Evolutionary conservation across 2,888 invertebrate genomes (phyloP).

Genomic region (Aspidiotus destructor): DNA sequence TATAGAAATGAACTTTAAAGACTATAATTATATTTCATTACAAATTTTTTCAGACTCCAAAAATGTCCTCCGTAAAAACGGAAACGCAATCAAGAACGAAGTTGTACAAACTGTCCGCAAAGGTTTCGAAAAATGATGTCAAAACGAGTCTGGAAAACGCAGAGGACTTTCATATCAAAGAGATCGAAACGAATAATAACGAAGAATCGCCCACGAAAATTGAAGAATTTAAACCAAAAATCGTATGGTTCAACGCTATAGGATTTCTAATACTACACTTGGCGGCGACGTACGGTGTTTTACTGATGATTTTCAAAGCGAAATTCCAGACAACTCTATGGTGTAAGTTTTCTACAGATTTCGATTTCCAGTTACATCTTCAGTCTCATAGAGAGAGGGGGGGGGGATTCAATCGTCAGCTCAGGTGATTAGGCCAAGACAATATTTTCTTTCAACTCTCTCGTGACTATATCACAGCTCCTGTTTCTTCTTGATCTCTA

Average conservation of each 20-base stretch:
- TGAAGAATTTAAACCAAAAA: constrained; percentile 35
- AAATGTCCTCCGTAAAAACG: constrained; percentile 22
- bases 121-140: constrained; percentile 9
- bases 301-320: constrained; percentile 40
- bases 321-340: constrained; percentile 41
- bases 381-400: too few species aligned
- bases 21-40: background rate
- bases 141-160: background rate
- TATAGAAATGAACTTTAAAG: too few species aligned
- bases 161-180: background rate
- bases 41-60: constrained; percentile 5
- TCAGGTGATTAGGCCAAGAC: too few species aligned
- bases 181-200: constrained; percentile 9
- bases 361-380: too few species aligned
- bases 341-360: constrained; percentile 42
- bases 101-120: constrained; percentile 18
- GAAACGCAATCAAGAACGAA: constrained; percentile 21
- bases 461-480: too few species aligned
- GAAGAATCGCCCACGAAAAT: background rate
- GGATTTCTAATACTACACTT: constrained; percentile 52
- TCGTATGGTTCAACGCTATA: constrained; percentile 55
- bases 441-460: too few species aligned
- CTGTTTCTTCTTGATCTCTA: background rate
- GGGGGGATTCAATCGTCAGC: too few species aligned
- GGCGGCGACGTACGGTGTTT: constrained; percentile 45